Evolutionary conservation across 2,888 invertebrate genomes (phyloP), one percentile per base, ranked within the genome.

Genomic region (Operophtera brumata): DNA sequence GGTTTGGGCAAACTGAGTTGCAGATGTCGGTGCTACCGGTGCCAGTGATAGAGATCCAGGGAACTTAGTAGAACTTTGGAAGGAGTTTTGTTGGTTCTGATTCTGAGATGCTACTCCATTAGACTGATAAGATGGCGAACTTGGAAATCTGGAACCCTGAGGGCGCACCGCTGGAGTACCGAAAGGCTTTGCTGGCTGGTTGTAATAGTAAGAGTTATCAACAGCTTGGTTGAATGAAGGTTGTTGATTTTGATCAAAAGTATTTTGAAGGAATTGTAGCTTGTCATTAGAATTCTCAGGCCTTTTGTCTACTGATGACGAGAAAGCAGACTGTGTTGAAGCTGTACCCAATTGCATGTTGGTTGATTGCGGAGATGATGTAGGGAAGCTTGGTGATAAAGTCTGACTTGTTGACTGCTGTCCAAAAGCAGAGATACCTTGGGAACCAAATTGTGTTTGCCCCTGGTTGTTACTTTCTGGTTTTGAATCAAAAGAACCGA

Each of bases 181-280:
- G 47, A 86, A 85, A 36, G 79, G 69, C 34, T 71, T 75, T 1
- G 75, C 66, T 12, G 88, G 86, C 54, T 73, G 75, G 34, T 77
- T 79, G 59, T 86, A 86, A 58, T 77, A 71, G 51, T 86, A 86
- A 10, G 83, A 79, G 51, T 77, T 59, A 54, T 82, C 78, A 40
- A 59, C 49, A 2, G 64, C 70, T 54, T 76, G 75, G 40, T 51
- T 67, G 8, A 66, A 65, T 30, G 63, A 56, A 34, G 77, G 73
- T 34, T 52, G 48, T 35, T 57, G 56, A 35, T 48, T 53, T 55
- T 52, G 52, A 5, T 6, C 14, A 20, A 49, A 37, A 35, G 36
- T 20, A 14, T 50, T 58, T 53, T 58, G 50, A 26, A 47, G 8
- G 2, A 34, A 43, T 9, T 59, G 54, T 8, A 48, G 43, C 14